Base-by-base conservation (phyloP, 2,113 vertebrate genomes). In the Collichthys lucidus region DNA sequence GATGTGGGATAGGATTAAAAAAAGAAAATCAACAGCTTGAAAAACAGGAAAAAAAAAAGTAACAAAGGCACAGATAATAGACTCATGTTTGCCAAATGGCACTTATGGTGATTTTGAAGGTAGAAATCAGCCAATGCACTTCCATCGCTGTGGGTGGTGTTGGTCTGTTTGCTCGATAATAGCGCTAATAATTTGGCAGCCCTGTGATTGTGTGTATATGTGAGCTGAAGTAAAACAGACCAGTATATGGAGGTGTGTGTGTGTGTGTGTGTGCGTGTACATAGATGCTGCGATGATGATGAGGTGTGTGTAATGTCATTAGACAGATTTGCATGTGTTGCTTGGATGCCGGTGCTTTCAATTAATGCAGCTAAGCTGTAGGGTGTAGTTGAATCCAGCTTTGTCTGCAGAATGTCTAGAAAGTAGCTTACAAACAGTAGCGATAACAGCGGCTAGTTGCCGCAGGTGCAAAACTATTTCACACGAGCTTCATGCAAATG, bases 381-480 rank as follows among this genome's bases (percentile, higher is more conserved):
- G 79, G 87, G 65, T 82, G 87, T 55, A 71, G 60, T 76, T 14
- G 57, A 87, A 87, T 85, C 35, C 80, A 82, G 90, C 91, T 85
- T 80, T 83, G 93, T 92, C 88, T 91, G 89, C 92, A 91, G 79
- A 92, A 89, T 24, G 71, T 64, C 80, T 60, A 1, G 72, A 80
- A 89, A 92, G 86, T 81, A 77, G 66, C 84, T 83, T 71, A 64
- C 64, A 79, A 84, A 84, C 80, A 49, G 59, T 26, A 84, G 86
- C 76, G 63, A 57, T 79, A 67, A 82, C 22, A 81, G 78, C 66
- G 82, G 73, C 65, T 6, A 46, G 87, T 74, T 62, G 87, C 88
- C 73, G 80, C 92, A 90, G 90, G 90, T 90, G 92, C 82, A 68
- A 63, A 75, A 71, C 84, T 69, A 16, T 82, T 83, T 82, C 77